These are phyloP conservation scores for Gymnothorax javanicus DNA, from an alignment of 2,797 vertebrate genomes.

Conservation along the genomic window DNA sequence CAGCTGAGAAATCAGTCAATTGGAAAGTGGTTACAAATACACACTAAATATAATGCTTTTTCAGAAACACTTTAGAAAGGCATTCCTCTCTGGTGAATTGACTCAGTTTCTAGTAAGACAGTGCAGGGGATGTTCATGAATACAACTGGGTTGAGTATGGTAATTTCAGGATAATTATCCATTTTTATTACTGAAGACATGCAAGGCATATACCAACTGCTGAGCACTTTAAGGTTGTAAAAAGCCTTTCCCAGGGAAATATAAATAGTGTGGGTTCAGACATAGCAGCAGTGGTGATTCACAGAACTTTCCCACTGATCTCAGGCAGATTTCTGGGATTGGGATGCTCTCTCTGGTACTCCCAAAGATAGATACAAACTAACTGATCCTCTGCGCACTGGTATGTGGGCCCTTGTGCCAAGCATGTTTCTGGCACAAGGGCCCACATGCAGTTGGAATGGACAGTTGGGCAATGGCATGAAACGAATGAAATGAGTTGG, in stretches of 20 bases:
- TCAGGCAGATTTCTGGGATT: background rate
- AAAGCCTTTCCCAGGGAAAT: background rate
- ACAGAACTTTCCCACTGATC: background rate
- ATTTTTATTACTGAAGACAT: background rate
- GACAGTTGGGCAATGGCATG: background rate
- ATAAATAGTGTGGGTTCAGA: conserved; percentile 10
- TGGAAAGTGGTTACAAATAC: background rate
- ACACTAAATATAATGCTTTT: background rate
- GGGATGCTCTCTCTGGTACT: background rate
- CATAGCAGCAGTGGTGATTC: background rate
- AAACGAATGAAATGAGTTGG: background rate
- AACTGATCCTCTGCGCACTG: conserved; percentile 8
- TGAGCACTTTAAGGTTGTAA: background rate
- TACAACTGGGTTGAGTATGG: background rate
- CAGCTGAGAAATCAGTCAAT: background rate
- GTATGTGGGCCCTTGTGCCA: background rate
- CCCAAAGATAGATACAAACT: background rate
- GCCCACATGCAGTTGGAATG: conserved; percentile 13
- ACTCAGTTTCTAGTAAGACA: background rate
- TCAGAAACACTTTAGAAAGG: background rate
- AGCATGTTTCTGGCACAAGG: conserved; percentile 12
- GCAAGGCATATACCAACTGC: background rate
- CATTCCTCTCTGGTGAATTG: background rate
- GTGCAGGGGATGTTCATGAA: background rate
- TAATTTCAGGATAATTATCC: background rate